These are phyloP conservation scores for Aphaenogaster ashmeadi DNA, from an alignment of 1,140 invertebrate species.

Conservation along the genomic window DNA sequence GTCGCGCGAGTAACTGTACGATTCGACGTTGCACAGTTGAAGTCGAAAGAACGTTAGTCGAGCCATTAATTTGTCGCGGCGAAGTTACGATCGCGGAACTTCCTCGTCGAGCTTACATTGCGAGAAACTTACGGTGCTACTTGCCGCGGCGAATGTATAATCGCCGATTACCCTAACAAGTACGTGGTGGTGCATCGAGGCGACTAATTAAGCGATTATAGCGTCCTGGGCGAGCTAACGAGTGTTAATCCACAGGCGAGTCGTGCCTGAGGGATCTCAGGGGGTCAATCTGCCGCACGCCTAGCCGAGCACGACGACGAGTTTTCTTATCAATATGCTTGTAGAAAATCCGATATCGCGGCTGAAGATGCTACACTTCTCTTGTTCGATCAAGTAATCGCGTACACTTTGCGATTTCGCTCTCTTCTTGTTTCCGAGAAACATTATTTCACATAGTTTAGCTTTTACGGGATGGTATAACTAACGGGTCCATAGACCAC, in stretches of 20 bases:
- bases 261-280: conserved; percentile 55
- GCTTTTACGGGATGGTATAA: neutral
- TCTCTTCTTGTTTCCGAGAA: neutral
- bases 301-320: conserved; percentile 58
- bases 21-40: conserved; percentile 1
- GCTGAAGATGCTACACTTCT: conserved; percentile 1
- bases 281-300: conserved; percentile 65
- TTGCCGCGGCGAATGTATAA: conserved; percentile 40
- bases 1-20: neutral
- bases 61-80: conserved; percentile 55
- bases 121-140: conserved; percentile 54
- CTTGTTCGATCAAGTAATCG: neutral
- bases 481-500: neutral
- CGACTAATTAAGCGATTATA: conserved; percentile 77
- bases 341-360: conserved; percentile 25
- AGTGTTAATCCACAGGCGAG: conserved; percentile 72
- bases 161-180: conserved; percentile 66
- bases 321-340: conserved; percentile 69
- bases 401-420: neutral
- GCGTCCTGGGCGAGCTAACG: conserved; percentile 68
- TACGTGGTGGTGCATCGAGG: conserved; percentile 47
- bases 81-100: conserved; percentile 70
- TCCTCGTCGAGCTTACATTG: conserved; percentile 44
- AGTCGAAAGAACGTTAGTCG: conserved; percentile 41
- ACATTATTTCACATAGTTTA: neutral